Percentiles rank a stretch among this genome's conserved stretches.
phyloP scores from a whole-genome alignment of 2,888 invertebrate species.

The Sphaeridia pumilis region DNA sequence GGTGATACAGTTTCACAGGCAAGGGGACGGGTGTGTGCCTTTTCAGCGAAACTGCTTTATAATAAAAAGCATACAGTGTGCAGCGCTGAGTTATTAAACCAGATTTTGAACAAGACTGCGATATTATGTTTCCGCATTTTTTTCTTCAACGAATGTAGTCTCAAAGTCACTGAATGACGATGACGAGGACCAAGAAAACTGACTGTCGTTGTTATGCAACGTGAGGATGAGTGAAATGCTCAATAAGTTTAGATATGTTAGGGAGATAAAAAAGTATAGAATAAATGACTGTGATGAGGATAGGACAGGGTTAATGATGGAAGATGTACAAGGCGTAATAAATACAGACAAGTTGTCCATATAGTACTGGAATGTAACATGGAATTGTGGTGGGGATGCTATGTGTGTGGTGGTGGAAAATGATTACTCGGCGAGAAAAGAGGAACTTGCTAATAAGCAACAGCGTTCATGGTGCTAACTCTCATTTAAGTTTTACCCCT shows the following conservation, averaged over 20 bases:
- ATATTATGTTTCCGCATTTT: too few species aligned
- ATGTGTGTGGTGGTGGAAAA: too few species aligned
- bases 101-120: too few species aligned
- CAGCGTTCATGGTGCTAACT: background rate
- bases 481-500: background rate
- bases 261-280: constrained; percentile 1
- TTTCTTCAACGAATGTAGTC: too few species aligned
- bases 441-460: background rate
- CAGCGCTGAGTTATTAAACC: too few species aligned
- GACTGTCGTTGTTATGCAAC: background rate
- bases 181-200: too few species aligned
- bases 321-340: background rate
- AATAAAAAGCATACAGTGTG: too few species aligned
- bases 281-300: constrained; percentile 3
- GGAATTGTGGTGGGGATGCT: too few species aligned
- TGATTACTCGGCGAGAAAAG: background rate
- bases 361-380: background rate
- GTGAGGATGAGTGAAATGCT: background rate
- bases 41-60: too few species aligned
- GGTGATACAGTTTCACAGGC: too few species aligned
- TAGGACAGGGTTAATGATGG: background rate
- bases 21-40: too few species aligned
- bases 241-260: background rate
- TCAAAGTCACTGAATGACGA: too few species aligned
- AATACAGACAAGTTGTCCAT: background rate